Evolutionary conservation across 1,140 invertebrate species (phyloP), one percentile per base, ranked within the genome.

Genomic region (Drosophila kanapiae): DNA sequence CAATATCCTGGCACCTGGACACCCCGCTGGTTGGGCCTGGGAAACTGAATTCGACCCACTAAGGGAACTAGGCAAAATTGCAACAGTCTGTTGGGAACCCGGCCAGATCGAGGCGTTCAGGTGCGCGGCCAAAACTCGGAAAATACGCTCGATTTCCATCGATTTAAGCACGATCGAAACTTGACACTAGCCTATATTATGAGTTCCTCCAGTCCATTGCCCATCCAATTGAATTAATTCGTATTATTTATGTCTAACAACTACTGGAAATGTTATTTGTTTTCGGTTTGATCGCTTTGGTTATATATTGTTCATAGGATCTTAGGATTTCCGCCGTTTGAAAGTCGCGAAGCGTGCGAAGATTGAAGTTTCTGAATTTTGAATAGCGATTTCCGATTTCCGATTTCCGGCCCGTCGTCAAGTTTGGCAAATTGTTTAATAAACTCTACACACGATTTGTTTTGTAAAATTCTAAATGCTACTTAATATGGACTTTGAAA

Each of bases 21-120:
- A 61, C 60, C 59, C 49, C 67, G 53, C 45, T 58, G 80, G 40
- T 18, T 76, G 67, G 48, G 75, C 65, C 38, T 35, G 53, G 65
- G 83, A 86, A 82, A 86, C 83, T 86, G 83, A 86, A 88, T 86
- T 86, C 80, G 70, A 86, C 83, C 83, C 80, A 83, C 84, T 86
- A 86, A 86, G 83, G 83, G 83, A 86, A 88, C 84, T 86, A 83
- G 83, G 83, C 80, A 82, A 88, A 86, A 88, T 86, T 60, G 68
- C 75, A 82, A 82, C 79, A 82, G 60, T 82, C 75, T 82, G 80
- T 82, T 78, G 74, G 65, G 13, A 58, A 48, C 69, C 84, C 67
- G 76, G 27, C 64, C 76, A 80, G 51, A 56, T 51, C 38, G 53
- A 49, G 51, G 70, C 37, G 35, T 63, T 23, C 40, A 31, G 47